phyloP scores from a whole-genome alignment of 2,888 invertebrate species.

The Aphrophora alni region DNA sequence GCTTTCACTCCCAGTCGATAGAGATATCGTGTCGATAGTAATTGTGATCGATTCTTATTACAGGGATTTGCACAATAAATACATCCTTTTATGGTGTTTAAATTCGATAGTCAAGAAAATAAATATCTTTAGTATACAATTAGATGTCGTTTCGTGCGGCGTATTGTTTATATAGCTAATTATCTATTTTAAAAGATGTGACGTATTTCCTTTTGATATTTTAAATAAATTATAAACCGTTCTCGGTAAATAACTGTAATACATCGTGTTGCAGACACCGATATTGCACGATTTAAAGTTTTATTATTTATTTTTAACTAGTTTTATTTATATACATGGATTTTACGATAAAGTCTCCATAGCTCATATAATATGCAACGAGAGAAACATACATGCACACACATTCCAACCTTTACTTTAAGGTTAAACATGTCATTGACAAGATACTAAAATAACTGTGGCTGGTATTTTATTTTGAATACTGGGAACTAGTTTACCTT shows the following conservation, averaged over 20 bases:
- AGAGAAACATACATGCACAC: no score
- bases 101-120: not conserved
- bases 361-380: no score
- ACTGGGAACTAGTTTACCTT: no score
- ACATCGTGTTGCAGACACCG: no score
- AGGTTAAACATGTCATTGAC: no score
- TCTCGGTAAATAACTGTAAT: not conserved
- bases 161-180: not conserved
- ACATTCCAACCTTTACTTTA: no score
- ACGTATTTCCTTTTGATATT: not conserved
- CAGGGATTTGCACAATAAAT: not conserved
- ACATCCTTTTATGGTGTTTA: not conserved
- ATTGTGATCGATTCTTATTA: conserved; percentile 1
- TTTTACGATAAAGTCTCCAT: no score
- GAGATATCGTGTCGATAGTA: not conserved
- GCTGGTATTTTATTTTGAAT: no score
- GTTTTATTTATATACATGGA: no score
- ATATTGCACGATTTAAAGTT: not conserved
- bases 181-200: not conserved
- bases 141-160: not conserved
- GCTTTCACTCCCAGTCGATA: not conserved
- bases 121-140: not conserved
- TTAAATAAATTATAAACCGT: not conserved
- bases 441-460: no score
- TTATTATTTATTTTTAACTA: no score